phyloP scores from a whole-genome alignment of 2,113 vertebrate genomes.

The Calypte anna region DNA sequence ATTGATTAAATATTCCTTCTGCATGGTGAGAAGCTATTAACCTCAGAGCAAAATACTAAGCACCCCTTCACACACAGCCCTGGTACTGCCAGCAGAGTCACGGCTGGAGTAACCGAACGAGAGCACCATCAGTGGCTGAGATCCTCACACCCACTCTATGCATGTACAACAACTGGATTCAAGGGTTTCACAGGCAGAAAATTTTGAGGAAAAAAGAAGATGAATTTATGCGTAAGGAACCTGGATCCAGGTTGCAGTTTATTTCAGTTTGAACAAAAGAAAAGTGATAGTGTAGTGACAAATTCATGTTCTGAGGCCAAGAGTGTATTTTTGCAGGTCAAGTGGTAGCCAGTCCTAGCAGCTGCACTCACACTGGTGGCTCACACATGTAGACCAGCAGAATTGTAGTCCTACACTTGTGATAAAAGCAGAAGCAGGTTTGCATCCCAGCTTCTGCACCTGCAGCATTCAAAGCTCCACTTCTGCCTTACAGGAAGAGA shows the following conservation, averaged over 20 bases:
- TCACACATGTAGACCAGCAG: background rate
- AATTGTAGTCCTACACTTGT: background rate
- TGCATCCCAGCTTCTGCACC: background rate
- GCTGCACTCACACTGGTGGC: background rate
- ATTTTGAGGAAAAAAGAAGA: background rate
- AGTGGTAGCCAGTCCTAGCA: background rate
- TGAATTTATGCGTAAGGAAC: background rate
- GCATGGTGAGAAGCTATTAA: background rate
- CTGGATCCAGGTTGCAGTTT: background rate
- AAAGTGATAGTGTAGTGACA: background rate
- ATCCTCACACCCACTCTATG: background rate
- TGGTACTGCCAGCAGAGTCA: background rate
- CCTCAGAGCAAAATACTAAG: background rate
- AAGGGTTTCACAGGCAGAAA: background rate
- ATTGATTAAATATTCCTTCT: background rate
- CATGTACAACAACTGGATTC: background rate
- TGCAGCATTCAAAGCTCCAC: background rate
- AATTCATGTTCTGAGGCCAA: background rate
- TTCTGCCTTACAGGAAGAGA: background rate
- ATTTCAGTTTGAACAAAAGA: background rate
- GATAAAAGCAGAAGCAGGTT: background rate
- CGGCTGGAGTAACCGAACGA: background rate
- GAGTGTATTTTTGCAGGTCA: background rate
- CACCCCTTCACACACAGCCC: background rate
- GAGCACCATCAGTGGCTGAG: fast-evolving